These are phyloP conservation scores for Chelidonichthys spinosus DNA, from an alignment of 2,797 vertebrate species.

Conservation along the genomic window DNA sequence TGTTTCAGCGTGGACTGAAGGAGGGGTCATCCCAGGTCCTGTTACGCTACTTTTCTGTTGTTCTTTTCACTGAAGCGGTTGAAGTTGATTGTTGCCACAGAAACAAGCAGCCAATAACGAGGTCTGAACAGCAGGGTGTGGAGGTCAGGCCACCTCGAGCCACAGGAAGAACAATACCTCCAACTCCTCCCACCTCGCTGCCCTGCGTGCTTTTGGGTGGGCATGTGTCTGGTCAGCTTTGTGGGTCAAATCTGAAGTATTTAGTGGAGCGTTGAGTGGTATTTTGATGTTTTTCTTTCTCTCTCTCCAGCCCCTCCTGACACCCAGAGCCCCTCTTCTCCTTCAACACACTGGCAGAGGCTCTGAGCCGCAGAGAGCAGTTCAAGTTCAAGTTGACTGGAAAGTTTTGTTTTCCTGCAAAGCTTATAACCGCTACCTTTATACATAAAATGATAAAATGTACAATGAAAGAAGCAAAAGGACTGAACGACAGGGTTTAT, in stretches of 20 bases:
- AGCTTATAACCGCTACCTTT: background rate
- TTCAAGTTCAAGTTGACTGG: constrained; percentile 34
- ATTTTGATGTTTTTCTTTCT: constrained; percentile 42
- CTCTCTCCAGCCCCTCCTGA: background rate
- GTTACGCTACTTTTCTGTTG: constrained; percentile 45
- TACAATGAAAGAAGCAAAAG: background rate
- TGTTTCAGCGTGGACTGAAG: background rate
- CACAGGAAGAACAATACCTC: constrained; percentile 74
- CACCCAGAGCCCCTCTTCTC: constrained; percentile 20
- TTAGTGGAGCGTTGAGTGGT: constrained; percentile 57
- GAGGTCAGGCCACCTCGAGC: constrained; percentile 81
- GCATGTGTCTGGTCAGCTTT: constrained; percentile 52
- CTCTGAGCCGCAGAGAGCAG: constrained; percentile 19
- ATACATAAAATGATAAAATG: background rate
- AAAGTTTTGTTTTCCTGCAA: constrained; percentile 18
- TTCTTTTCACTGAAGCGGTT: constrained; percentile 44
- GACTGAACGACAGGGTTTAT: background rate
- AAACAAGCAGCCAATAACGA: constrained; percentile 76
- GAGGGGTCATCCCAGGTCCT: constrained; percentile 43
- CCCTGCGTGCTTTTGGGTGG: constrained; percentile 45
- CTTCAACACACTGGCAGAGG: constrained; percentile 9
- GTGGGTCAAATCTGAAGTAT: constrained; percentile 56
- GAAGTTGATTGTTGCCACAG: constrained; percentile 62
- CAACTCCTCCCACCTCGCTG: constrained; percentile 69
- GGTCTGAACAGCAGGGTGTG: constrained; percentile 66